A percentile compares a stretch with the other conserved stretches of the same genome.
Conservation (phyloP, 2,888 invertebrate genomes). For the Erpobdella octoculata region DNA sequence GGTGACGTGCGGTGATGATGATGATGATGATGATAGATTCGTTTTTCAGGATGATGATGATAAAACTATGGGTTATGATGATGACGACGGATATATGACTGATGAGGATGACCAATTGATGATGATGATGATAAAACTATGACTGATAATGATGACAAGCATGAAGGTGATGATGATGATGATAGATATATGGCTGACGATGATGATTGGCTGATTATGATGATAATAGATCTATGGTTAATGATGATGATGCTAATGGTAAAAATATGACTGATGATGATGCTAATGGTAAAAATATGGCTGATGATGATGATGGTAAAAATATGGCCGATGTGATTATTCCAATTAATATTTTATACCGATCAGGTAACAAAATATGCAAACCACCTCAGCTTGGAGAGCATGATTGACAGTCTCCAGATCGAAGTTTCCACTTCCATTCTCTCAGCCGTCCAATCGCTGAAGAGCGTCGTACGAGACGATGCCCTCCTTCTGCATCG, state of each 20-base stretch:
- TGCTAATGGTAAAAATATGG: background rate
- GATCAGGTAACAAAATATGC: constrained; percentile 36
- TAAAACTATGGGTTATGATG: background rate
- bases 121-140: background rate
- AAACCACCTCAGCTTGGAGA: constrained; percentile 43
- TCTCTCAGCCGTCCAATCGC: constrained; percentile 39
- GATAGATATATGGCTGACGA: no score
- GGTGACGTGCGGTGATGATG: constrained; percentile 37
- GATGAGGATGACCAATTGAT: no score
- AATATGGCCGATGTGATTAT: background rate
- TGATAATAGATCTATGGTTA: no score
- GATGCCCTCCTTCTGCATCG: background rate
- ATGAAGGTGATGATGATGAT: background rate
- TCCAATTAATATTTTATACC: no score
- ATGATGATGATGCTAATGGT: no score
- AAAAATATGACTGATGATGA: background rate
- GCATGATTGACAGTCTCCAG: constrained; percentile 45
- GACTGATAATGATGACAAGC: background rate
- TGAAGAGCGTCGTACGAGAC: constrained; percentile 38
- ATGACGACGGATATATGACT: no score
- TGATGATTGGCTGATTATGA: no score
- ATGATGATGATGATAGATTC: background rate
- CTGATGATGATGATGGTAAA: background rate
- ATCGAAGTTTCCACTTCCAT: constrained; percentile 45
- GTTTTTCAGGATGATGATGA: background rate